Percentiles rank a stretch among this genome's conserved stretches.
Evolutionary conservation across 2,113 vertebrate species (phyloP).

Genomic region (Atrichornis clamosus): DNA sequence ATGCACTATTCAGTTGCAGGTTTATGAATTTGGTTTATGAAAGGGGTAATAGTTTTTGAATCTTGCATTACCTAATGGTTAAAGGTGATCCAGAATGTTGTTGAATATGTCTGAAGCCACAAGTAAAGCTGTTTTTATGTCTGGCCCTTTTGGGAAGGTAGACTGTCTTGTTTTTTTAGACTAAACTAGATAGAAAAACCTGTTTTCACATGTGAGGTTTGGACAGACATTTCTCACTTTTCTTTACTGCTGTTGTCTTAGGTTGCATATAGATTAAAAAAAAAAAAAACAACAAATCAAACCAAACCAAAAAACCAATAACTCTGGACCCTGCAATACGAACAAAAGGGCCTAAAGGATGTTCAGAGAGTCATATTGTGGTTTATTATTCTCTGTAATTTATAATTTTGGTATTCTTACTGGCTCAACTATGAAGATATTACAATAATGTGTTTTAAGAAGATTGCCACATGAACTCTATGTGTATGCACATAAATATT

Average conservation of each 20-base stretch:
- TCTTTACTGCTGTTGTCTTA: not conserved
- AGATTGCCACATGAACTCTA: not conserved
- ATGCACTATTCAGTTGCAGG: not conserved
- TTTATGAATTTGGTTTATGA: not conserved
- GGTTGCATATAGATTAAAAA: not conserved
- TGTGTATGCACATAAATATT: not conserved
- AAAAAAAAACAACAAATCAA: not conserved
- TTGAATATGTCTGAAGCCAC: not conserved
- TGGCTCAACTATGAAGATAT: not conserved
- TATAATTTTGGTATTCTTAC: not conserved
- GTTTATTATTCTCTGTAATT: not conserved
- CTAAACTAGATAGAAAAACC: slow-evolving; percentile 6
- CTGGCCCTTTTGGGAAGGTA: not conserved
- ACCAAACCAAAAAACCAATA: not conserved
- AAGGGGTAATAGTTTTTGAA: not conserved
- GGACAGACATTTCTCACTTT: not conserved
- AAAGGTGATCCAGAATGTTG: not conserved
- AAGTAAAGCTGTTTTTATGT: not conserved
- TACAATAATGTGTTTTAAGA: not conserved
- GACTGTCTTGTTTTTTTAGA: not conserved
- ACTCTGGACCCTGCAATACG: not conserved
- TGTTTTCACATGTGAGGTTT: not conserved
- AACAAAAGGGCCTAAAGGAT: not conserved
- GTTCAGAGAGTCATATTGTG: not conserved
- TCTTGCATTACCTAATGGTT: not conserved